Evolutionary conservation across 2,888 invertebrate genomes (phyloP).

Genomic region (Stratiomys singularior): DNA sequence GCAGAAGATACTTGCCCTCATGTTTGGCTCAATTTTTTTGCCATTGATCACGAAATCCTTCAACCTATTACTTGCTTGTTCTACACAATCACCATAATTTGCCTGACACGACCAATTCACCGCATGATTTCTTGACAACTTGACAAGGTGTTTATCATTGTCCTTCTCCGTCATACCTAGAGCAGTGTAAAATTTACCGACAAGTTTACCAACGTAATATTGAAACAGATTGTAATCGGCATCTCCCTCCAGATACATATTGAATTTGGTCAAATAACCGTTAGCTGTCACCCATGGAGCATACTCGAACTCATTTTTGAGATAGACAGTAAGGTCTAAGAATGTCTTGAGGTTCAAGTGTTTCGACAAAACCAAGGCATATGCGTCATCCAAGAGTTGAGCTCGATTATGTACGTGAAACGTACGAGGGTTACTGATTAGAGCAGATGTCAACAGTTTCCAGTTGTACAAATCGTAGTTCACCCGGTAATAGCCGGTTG

Average conservation of each 20-base stretch:
- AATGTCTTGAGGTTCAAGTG: conserved; percentile 57
- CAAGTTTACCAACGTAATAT: conserved; percentile 54
- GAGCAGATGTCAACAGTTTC: conserved; percentile 69
- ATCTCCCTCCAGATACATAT: conserved; percentile 52
- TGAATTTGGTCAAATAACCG: not conserved
- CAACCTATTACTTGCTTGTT: conserved; percentile 54
- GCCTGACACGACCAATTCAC: conserved; percentile 49
- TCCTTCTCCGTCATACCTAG: conserved; percentile 28
- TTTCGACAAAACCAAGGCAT: conserved; percentile 65
- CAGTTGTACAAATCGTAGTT: conserved; percentile 74
- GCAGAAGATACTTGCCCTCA: conserved; percentile 61
- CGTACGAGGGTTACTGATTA: conserved; percentile 55
- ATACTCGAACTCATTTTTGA: conserved; percentile 60
- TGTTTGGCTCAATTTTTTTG: conserved; percentile 59
- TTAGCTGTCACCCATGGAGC: conserved; percentile 61
- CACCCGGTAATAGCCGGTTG: conserved; percentile 69
- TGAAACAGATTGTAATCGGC: conserved; percentile 56
- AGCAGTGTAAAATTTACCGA: conserved; percentile 31
- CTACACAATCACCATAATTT: conserved; percentile 29
- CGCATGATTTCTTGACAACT: conserved; percentile 30
- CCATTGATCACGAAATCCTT: conserved; percentile 22
- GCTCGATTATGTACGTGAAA: conserved; percentile 80
- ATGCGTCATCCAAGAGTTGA: conserved; percentile 83
- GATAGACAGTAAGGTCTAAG: conserved; percentile 58
- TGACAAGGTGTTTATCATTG: conserved; percentile 39